Evolutionary conservation across 2,113 vertebrate genomes (phyloP).

Genomic region (Choloepus hoffmanni): DNA sequence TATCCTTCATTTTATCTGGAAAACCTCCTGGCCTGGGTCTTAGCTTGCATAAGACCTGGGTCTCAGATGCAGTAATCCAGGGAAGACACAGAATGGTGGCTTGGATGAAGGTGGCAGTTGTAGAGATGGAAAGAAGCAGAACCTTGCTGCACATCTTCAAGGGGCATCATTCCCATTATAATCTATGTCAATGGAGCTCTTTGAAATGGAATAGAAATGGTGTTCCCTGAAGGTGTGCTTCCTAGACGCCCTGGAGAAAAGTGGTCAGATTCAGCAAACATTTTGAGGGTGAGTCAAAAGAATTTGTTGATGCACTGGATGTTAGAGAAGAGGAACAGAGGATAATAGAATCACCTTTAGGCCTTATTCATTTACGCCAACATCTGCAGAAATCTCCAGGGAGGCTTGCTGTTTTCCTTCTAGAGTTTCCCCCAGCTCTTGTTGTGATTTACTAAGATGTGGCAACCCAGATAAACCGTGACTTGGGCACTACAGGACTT

Average conservation of each 20-base stretch:
- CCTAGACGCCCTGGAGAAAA: neutral
- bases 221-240: neutral
- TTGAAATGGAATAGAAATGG: neutral
- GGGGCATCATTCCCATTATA: neutral
- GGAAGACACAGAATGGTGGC: neutral
- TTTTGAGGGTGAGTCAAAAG: neutral
- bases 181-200: neutral
- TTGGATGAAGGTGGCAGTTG: fast-evolving
- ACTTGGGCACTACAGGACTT: neutral
- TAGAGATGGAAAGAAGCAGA: neutral
- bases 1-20: neutral
- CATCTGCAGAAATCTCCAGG: neutral
- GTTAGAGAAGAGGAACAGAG: neutral
- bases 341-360: neutral
- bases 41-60: neutral
- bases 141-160: neutral
- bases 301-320: neutral
- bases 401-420: neutral
- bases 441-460: neutral
- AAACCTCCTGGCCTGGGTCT: neutral
- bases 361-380: neutral
- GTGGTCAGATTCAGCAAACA: neutral
- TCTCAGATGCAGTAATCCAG: neutral
- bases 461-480: no score
- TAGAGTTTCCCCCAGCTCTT: neutral